phyloP scores from a whole-genome alignment of 2,888 invertebrate species.

The Drepana falcataria region DNA sequence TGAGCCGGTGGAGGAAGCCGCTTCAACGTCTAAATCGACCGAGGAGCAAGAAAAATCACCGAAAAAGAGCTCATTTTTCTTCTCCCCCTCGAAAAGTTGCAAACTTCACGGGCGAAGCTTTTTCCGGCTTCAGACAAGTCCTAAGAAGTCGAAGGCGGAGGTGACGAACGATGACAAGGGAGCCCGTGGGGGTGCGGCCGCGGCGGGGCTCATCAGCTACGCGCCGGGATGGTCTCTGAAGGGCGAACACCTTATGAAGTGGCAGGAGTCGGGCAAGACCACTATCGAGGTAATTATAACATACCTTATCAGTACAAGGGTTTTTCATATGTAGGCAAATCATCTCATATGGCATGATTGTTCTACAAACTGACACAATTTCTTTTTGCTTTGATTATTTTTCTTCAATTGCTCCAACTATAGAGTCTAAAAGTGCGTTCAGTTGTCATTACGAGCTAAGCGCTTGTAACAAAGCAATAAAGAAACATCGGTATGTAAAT shows the following conservation, averaged over 20 bases:
- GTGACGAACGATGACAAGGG: conserved; percentile 33
- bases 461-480: conserved; percentile 24
- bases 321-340: too few relatives aligned
- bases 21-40: conserved; percentile 51
- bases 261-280: conserved; percentile 80
- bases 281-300: conserved; percentile 72
- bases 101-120: conserved; percentile 71
- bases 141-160: conserved; percentile 70
- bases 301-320: conserved; percentile 7
- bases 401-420: too few relatives aligned
- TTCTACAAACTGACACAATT: too few relatives aligned
- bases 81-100: conserved; percentile 73
- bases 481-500: conserved; percentile 61
- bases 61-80: conserved; percentile 75
- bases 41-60: conserved; percentile 73
- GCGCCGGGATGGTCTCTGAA: conserved; percentile 81
- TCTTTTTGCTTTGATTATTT: too few relatives aligned
- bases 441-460: conserved; percentile 16
- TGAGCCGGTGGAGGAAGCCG: conserved; percentile 35
- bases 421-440: conserved; percentile 7
- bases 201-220: conserved; percentile 74
- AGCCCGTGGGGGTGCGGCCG: conserved; percentile 28
- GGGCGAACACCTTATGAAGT: conserved; percentile 80
- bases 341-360: too few relatives aligned
- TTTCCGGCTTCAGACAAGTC: conserved; percentile 75